Base-by-base conservation (phyloP, 2,888 invertebrate species). In the Drosophila melanosoma region DNA sequence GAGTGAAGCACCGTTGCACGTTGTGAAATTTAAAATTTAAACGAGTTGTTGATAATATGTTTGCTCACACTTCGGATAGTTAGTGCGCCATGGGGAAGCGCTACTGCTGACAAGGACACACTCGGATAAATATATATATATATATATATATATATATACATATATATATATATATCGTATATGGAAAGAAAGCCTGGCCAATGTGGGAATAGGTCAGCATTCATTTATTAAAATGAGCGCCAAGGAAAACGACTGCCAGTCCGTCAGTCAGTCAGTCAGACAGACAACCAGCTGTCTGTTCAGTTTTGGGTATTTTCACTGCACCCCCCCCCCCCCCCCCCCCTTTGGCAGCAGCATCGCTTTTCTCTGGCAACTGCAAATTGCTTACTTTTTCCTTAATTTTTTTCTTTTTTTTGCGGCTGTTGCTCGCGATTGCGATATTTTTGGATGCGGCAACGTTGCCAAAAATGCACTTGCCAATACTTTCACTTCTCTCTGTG, bases 361-460 rank as follows among this genome's bases (percentile, higher is more conserved):
- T 79, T 26, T 69, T 33, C 33, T 36, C 59, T 77, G 84, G 88
- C 80, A 84, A 88, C 83, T 82, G 81, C 81, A 86, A 87, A 91
- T 83, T 86, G 88, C 89, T 91, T 88, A 83, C 80, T 84, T 83
- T 85, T 87, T 83, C 83, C 81, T 87, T 79, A 83, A 82, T 88
- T 88, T 82, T 83, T 80, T 90, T 79, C 80, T 83, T 86, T 81
- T 89, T 81, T 63, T 61, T 52, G 49, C 62, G 69, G 51, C 53
- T 66, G 52, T 51, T 48, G 67, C 57, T 74, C 49, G 54, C 59
- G 60, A 60, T 67, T 70, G 59, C 53, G 53, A 62, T 45, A 48
- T 56, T 53, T 49, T 70, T 63, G 17, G 40, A 73, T 72, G 65
- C 80, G 64, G 74, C 58, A 57, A 56, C 67, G 53, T 59, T 64